Evolutionary conservation across 2,113 vertebrate species (phyloP), one percentile per base, ranked within the genome.

Genomic region (Egretta garzetta): DNA sequence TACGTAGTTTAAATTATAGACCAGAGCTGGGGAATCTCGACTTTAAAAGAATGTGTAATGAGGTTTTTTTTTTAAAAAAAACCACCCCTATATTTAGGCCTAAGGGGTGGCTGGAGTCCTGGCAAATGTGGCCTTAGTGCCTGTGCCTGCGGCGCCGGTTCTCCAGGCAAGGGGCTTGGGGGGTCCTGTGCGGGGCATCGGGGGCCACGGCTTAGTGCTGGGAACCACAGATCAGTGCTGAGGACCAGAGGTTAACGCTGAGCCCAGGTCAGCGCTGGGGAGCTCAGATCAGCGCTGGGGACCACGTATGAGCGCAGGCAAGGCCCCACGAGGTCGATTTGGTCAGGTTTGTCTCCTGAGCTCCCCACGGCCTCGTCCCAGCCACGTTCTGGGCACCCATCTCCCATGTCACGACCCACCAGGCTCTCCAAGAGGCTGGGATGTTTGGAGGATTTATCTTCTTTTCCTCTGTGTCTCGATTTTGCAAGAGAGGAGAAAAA

Each of bases 121-220:
- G 33, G n/a, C 2, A 6, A 12, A 56, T 30, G 47, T 35, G 53
- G 18, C 39, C 35, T 63, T 11, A n/a, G 52, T 50, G 82, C 16
- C 8, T 28, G 28, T 79, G 73, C 59, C 33, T 20, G 50, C 1
- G 6, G 27, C 47, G 49, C 37, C 37, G 24, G 12, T 62, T 28
- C 28, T 17, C 23, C 0, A 3, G 37, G 64, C 41, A 77, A 28
- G 27, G 28, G 14, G 0, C 12, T 26, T 23, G 18, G 8, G 37
- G 26, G 14, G 12, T 32, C 59, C 28, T 1, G 0, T 2, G 1
- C 20, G 72, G 23, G 70, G 17, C n/a, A 60, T 33, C 12, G 63
- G 27, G 49, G 52, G 24, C 35, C n/a, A 8, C 8, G 17, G 13
- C 28, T 53, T 28, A 8, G 9, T 11, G 12, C 52, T 24, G 33